Base-by-base conservation (phyloP, 2,113 vertebrate species). In the Carlito syrichta region DNA sequence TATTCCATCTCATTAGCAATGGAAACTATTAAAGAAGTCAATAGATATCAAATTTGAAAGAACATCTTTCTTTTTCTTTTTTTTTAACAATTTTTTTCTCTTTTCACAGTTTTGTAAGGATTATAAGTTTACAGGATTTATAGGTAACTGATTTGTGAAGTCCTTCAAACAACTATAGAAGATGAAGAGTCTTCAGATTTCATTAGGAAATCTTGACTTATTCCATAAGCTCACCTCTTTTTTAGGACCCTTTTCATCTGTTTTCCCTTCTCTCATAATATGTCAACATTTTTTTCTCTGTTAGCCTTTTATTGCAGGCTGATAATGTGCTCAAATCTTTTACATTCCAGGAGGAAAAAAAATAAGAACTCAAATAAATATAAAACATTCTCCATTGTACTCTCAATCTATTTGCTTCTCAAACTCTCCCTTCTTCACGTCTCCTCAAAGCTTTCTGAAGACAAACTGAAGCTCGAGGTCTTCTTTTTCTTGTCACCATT, bases 51-150 rank as follows among this genome's bases (percentile, higher is more conserved):
- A 60, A 60, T 52, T 78, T 60, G 60, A 45, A 71, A 81, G 45
- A 66, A 22, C 52, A 81, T 40, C 54, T 54, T 40, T 87, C 60
- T 86, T 79, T 23, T 58, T 86, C 73, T 87, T 66, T 86, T 79
- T 23, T 58, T 86, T 79, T 87, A 56, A 38, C 17, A 40, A 12
- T 81, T 79, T 12, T 58, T 13, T 14, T 63, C 45, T 38, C 22
- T 91, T 69, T 58, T 30, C 52, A 4, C 16, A 62, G 25, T 52
- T 62, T 38, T 35, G 3, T 5, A n/a, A 60, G 38, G 66, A 38
- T 13, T 45, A 22, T 48, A 30, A 38, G 10, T 16, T 13, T 27
- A n/a, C 12, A 19, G 83, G 38, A 30, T 58, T 19, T 38, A 20
- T 0, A 68, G 62, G 1, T 38, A 38, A 7, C 32, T 43, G 69